phyloP scores from a whole-genome alignment of 2,797 vertebrate species.

The Phataginus tricuspis region DNA sequence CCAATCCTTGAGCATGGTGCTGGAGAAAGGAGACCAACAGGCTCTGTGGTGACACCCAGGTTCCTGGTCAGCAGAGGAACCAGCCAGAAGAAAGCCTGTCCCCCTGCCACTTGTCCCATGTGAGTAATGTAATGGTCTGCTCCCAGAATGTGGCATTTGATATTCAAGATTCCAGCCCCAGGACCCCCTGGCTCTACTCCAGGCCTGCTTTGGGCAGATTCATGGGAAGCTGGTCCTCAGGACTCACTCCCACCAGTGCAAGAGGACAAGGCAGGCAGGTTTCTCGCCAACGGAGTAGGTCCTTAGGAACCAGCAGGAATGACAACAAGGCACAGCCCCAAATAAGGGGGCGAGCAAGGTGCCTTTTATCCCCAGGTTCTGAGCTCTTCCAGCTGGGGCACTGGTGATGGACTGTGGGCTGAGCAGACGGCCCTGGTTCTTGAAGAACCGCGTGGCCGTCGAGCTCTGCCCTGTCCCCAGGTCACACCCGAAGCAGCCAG shows the following conservation, averaged over 20 bases:
- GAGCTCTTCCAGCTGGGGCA: not conserved
- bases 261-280: not conserved
- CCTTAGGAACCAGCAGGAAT: not conserved
- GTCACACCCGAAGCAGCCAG: not conserved
- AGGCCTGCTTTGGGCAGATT: too few species aligned
- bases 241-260: not conserved
- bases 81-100: not conserved
- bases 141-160: rapidly evolving
- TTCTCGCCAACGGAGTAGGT: not conserved
- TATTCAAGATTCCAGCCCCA: not conserved
- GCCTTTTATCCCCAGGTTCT: not conserved
- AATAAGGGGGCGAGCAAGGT: not conserved
- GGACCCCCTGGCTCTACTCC: not conserved
- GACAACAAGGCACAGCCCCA: too few species aligned
- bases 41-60: rapidly evolving
- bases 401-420: not conserved
- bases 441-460: not conserved
- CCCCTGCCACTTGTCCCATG: rapidly evolving
- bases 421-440: not conserved
- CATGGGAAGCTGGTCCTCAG: not conserved
- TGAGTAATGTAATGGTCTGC: rapidly evolving
- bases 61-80: not conserved
- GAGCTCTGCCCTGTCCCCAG: not conserved
- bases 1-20: too few species aligned
- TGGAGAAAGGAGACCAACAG: not conserved